Base-by-base conservation (phyloP, 2,888 invertebrate genomes). In the Rutpela maculata region DNA sequence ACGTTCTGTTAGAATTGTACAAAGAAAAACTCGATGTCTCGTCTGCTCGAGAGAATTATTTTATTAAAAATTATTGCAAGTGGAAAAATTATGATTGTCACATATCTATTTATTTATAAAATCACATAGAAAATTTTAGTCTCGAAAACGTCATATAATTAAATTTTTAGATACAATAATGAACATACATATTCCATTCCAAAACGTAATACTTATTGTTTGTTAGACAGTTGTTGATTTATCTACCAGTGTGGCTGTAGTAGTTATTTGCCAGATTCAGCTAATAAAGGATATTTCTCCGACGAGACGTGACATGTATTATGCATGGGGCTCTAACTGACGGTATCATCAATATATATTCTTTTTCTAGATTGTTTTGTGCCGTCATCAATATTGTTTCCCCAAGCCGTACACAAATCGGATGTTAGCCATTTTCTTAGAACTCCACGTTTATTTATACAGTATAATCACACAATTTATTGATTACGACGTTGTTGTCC, bases 281-380 rank as follows among this genome's bases (percentile, higher is more conserved):
- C 69, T 69, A 69, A 69, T 69, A 69, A 73, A 69, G 66, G 63
- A 73, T 72, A 74, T 69, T 70, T 55, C 74, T 65, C 50, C 67
- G 60, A 76, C 68, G 66, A 55, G 67, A 77, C 79, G 74, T 73
- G 70, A 71, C 77, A 78, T 80, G 77, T 65, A 78, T 80, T 78
- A 80, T 80, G 71, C 74, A 80, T 80, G 12, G 57, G 74, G 71
- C 77, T 74, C 77, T 80, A 74, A 79, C 78, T 59, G 79, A 75
- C 78, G 67, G 75, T 78, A 76, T 76, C 78, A 75, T 76, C 78
- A 77, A 75, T 75, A 79, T 77, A 78, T 77, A 76, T 79, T 79
- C 76, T 80, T 77, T 74, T 78, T 69, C 69, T 55, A 63, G n/a
- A 57, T n/a, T 60, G 43, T 62, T 60, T 56, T 60, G 19, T 43